phyloP scores from a whole-genome alignment of 2,888 invertebrate genomes.

The Piscicola geometra region DNA sequence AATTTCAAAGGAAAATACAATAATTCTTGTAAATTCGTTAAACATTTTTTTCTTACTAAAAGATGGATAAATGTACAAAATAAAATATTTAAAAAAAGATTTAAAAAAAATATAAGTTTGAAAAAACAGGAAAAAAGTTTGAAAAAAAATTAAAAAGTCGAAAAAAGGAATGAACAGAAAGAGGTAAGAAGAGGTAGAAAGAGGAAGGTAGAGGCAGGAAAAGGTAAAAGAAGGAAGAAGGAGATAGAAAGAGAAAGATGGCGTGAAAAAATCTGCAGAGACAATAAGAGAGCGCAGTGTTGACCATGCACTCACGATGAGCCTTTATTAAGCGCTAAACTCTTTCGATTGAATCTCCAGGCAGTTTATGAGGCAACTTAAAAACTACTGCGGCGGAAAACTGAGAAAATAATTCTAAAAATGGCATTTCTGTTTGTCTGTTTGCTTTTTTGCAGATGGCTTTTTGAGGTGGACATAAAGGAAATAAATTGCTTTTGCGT shows the following conservation, averaged over 20 bases:
- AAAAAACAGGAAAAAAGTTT: neutral
- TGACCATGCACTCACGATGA: too few relatives aligned
- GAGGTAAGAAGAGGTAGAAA: neutral
- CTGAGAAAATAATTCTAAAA: neutral
- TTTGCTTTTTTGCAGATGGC: too few relatives aligned
- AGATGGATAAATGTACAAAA: neutral
- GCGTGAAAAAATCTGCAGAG: neutral
- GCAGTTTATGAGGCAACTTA: too few relatives aligned
- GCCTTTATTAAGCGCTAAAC: too few relatives aligned
- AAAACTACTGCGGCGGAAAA: too few relatives aligned
- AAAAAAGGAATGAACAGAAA: neutral
- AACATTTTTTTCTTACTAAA: too few relatives aligned
- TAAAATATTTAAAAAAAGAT: neutral
- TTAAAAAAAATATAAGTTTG: neutral
- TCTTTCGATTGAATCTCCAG: too few relatives aligned
- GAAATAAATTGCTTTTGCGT: neutral
- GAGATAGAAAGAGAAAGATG: conserved; percentile 1
- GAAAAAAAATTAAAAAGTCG: neutral
- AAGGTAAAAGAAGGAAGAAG: neutral
- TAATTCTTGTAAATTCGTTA: too few relatives aligned
- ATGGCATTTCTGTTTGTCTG: conserved; percentile 1
- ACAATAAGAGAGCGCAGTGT: neutral
- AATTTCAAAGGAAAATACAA: too few relatives aligned
- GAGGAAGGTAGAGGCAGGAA: neutral
- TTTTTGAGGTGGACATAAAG: neutral